phyloP scores from a whole-genome alignment of 2,113 vertebrate genomes.

The Psophia crepitans region DNA sequence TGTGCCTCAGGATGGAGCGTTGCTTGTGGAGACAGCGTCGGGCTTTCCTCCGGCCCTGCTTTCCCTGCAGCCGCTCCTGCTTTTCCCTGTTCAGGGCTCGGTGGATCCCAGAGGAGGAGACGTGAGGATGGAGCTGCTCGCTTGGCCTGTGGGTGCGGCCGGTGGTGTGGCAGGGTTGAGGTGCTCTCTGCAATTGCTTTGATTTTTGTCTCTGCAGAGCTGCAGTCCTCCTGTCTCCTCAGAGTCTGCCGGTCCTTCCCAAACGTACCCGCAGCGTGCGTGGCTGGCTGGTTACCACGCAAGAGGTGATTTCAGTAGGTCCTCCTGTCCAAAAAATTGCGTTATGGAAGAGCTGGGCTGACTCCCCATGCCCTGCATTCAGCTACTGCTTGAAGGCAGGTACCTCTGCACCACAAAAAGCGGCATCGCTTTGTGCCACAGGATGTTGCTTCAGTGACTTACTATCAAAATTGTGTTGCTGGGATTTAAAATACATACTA shows the following conservation, averaged over 20 bases:
- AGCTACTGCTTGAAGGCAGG: background rate
- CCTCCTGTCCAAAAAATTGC: background rate
- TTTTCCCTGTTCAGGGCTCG: fast-evolving
- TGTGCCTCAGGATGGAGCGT: fast-evolving
- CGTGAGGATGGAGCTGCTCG: background rate
- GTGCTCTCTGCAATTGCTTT: background rate
- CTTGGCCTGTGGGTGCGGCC: fast-evolving
- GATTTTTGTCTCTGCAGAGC: background rate
- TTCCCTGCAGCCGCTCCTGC: fast-evolving
- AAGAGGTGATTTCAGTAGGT: background rate
- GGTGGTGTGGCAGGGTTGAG: background rate
- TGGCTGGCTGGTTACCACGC: background rate
- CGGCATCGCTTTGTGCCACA: background rate
- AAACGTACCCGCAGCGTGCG: background rate
- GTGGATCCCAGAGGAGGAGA: background rate
- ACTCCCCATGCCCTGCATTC: background rate
- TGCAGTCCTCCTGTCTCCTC: background rate
- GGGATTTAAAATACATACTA: background rate
- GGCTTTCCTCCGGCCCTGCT: background rate
- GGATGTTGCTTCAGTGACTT: background rate
- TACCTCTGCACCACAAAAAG: background rate
- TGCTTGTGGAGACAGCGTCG: fast-evolving
- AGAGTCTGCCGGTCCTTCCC: background rate
- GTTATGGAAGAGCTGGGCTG: background rate
- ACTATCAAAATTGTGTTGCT: background rate